Conservation (phyloP, 1,140 invertebrate genomes). For the Drosophila repletoides region DNA sequence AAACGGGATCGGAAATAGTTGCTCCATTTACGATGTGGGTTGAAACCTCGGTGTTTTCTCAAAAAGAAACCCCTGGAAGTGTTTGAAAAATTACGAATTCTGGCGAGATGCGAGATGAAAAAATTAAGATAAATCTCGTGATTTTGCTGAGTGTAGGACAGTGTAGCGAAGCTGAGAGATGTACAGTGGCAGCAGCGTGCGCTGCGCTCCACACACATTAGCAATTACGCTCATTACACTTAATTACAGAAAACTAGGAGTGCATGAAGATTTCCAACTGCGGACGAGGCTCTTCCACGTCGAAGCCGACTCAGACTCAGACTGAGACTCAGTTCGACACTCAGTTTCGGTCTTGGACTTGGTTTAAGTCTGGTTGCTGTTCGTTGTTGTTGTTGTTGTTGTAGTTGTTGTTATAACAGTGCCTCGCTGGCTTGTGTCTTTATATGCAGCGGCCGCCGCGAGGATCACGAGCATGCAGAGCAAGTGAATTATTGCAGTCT, state of each 20-base stretch:
- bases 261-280: slow-evolving; percentile 79
- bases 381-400: slow-evolving; percentile 16
- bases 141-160: too few relatives aligned
- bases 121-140: too few relatives aligned
- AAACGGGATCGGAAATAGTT: too few relatives aligned
- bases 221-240: slow-evolving; percentile 82
- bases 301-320: slow-evolving; percentile 19
- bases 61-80: too few relatives aligned
- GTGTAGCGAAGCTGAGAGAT: slow-evolving; percentile 11
- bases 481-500: slow-evolving; percentile 82
- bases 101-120: too few relatives aligned
- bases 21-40: too few relatives aligned
- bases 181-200: slow-evolving; percentile 46
- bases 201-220: slow-evolving; percentile 78
- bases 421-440: slow-evolving; percentile 51
- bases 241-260: slow-evolving; percentile 82
- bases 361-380: background rate
- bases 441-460: slow-evolving; percentile 44
- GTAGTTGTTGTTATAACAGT: slow-evolving; percentile 51
- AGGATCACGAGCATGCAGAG: slow-evolving; percentile 72
- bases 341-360: slow-evolving; percentile 1
- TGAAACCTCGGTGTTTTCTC: too few relatives aligned
- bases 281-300: slow-evolving; percentile 40
- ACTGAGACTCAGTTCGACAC: slow-evolving; percentile 17
- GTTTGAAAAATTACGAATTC: too few relatives aligned